These are phyloP conservation scores for Drosophila novamexicana DNA, from an alignment of 1,140 invertebrate genomes.

Conservation along the genomic window DNA sequence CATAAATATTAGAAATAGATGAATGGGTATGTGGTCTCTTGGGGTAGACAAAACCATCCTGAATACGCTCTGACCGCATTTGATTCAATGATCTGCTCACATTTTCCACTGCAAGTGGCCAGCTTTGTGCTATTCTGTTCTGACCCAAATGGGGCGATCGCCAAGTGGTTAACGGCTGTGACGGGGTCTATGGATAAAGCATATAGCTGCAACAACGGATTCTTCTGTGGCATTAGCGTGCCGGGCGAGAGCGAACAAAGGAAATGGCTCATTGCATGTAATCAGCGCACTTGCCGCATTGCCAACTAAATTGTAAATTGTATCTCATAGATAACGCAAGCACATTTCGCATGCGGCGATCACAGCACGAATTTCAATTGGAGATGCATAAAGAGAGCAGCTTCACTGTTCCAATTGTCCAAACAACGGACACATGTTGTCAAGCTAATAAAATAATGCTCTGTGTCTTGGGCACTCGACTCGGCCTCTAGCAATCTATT, in stretches of 20 bases:
- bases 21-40: too few species aligned
- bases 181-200: slow-evolving; percentile 10
- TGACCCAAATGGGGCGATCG: slow-evolving; percentile 48
- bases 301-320: slow-evolving; percentile 72
- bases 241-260: slow-evolving; percentile 37
- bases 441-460: slow-evolving; percentile 63
- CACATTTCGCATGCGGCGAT: slow-evolving; percentile 14
- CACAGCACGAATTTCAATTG: slow-evolving; percentile 52
- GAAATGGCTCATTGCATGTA: slow-evolving; percentile 77
- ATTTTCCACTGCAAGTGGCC: not conserved
- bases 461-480: slow-evolving; percentile 40
- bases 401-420: slow-evolving; percentile 16
- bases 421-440: slow-evolving; percentile 68
- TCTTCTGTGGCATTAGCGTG: slow-evolving; percentile 23
- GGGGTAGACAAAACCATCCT: not conserved
- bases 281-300: slow-evolving; percentile 46
- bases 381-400: slow-evolving; percentile 14
- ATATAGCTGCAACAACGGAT: slow-evolving; percentile 18
- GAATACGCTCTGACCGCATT: slow-evolving; percentile 1
- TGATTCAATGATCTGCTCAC: not conserved
- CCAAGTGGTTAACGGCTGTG: slow-evolving; percentile 13
- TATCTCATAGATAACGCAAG: slow-evolving; percentile 59
- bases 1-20: too few species aligned
- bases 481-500: slow-evolving; percentile 46
- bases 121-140: slow-evolving; percentile 31